A percentile compares a stretch with the other conserved stretches of the same genome.
These are phyloP conservation scores for Fistularia commersonii DNA, from an alignment of 2,797 vertebrate species.

Conservation along the genomic window DNA sequence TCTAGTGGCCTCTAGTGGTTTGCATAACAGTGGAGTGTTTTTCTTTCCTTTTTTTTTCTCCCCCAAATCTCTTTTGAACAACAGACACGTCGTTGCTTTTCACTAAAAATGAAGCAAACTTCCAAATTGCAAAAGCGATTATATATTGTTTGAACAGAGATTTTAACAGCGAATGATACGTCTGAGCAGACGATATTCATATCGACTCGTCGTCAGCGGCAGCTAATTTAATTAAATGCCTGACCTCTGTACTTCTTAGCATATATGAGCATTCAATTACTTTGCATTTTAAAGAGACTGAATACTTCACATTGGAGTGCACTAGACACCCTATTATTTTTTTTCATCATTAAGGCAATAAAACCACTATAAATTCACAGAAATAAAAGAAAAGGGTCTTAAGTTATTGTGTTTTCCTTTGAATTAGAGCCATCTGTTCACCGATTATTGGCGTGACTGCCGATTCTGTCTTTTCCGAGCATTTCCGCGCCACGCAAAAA, in stretches of 20 bases:
- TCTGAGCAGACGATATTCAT: no score
- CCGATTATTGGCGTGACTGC: not conserved
- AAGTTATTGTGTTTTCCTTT: slow-evolving; percentile 5
- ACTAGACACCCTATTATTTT: not conserved
- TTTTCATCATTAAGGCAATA: not conserved
- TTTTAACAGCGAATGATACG: no score
- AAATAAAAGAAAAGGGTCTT: slow-evolving; percentile 6
- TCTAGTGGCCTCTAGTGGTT: slow-evolving; percentile 72
- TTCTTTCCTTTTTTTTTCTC: not conserved
- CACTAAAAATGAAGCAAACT: not conserved
- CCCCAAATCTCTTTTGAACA: no score
- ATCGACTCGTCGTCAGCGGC: no score
- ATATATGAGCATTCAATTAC: no score
- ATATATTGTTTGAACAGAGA: no score
- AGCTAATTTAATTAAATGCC: no score
- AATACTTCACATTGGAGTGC: no score
- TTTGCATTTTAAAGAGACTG: no score
- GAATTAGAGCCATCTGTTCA: slow-evolving; percentile 8
- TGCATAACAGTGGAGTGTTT: not conserved
- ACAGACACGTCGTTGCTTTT: no score
- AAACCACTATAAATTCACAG: slow-evolving; percentile 11
- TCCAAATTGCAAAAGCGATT: no score
- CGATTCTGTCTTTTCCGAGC: slow-evolving; percentile 21
- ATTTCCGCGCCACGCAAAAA: slow-evolving; percentile 12
- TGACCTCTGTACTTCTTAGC: no score